phyloP scores from a whole-genome alignment of 1,140 invertebrate species.

The Leptestheria dahalacensis region DNA sequence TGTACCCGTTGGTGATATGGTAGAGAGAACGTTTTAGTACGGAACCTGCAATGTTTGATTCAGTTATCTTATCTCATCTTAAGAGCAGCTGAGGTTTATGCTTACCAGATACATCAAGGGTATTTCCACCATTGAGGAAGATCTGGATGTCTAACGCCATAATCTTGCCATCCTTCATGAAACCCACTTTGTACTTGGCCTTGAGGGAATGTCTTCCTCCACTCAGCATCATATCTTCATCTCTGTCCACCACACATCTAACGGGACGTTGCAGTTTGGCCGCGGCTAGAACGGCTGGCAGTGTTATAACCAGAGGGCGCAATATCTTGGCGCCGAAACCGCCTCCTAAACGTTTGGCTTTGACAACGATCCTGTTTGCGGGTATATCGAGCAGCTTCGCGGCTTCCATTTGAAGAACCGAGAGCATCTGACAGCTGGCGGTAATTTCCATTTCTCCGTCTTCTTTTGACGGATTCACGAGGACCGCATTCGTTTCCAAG shows the following conservation, averaged over 20 bases:
- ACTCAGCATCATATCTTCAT: conserved; percentile 83
- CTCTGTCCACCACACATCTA: conserved; percentile 74
- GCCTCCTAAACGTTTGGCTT: conserved; percentile 76
- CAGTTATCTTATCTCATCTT: too few species aligned
- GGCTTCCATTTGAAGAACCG: conserved; percentile 52
- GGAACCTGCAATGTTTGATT: too few species aligned
- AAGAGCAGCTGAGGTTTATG: too few species aligned
- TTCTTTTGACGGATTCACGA: conserved; percentile 48
- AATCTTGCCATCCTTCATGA: conserved; percentile 54
- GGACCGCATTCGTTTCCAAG: conserved; percentile 61
- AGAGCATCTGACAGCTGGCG: conserved; percentile 70
- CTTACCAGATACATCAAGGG: too few species aligned
- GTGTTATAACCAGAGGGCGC: conserved; percentile 36
- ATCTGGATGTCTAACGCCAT: conserved; percentile 51
- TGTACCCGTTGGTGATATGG: conserved; percentile 63
- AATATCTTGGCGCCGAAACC: conserved; percentile 96
- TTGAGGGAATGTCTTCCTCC: conserved; percentile 79
- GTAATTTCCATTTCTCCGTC: conserved; percentile 64
- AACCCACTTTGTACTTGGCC: conserved; percentile 71
- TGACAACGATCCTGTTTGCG: conserved; percentile 54
- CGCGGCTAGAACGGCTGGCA: conserved; percentile 35
- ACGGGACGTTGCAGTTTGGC: conserved; percentile 48
- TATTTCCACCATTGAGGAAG: conserved; percentile 70
- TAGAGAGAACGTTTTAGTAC: conserved; percentile 64
- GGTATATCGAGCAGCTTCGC: conserved; percentile 57